Evolutionary conservation across 1,140 invertebrate genomes (phyloP).

Genomic region (Anoplolepis gracilipes): DNA sequence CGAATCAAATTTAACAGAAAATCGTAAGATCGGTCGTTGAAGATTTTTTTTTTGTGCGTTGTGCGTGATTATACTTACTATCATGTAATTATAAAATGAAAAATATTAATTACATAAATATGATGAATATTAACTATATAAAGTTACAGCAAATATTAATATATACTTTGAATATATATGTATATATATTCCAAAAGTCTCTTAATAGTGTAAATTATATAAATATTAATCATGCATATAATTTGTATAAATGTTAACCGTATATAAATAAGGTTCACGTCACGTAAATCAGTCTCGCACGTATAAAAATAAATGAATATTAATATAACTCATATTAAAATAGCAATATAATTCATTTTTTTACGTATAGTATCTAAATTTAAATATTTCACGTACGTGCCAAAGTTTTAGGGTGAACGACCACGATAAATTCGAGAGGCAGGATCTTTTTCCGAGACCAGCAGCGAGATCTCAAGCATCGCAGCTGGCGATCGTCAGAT

Average conservation of each 20-base stretch:
- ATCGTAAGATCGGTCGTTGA: not conserved
- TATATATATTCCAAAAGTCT: too few species aligned
- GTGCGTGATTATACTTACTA: not conserved
- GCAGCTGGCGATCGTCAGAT: constrained; percentile 47
- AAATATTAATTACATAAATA: not conserved
- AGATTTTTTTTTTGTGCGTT: not conserved
- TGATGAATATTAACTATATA: not conserved
- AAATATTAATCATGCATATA: not conserved
- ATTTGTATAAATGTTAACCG: not conserved
- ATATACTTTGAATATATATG: too few species aligned
- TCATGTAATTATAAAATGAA: not conserved
- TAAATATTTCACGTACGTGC: not conserved
- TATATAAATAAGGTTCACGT: not conserved
- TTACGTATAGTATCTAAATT: too few species aligned
- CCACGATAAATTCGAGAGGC: not conserved
- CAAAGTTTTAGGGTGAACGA: not conserved
- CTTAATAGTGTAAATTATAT: not conserved
- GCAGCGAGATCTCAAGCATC: constrained; percentile 4
- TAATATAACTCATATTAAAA: not conserved
- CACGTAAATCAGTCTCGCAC: not conserved
- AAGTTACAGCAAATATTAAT: constrained; percentile 7
- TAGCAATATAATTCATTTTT: too few species aligned
- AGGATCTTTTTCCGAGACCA: constrained; percentile 4
- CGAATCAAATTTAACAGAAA: not conserved
- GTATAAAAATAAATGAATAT: not conserved